Percentiles rank a stretch among this genome's conserved stretches.
phyloP scores from a whole-genome alignment of 2,888 invertebrate species.

The Pyrocoelia pectoralis region DNA sequence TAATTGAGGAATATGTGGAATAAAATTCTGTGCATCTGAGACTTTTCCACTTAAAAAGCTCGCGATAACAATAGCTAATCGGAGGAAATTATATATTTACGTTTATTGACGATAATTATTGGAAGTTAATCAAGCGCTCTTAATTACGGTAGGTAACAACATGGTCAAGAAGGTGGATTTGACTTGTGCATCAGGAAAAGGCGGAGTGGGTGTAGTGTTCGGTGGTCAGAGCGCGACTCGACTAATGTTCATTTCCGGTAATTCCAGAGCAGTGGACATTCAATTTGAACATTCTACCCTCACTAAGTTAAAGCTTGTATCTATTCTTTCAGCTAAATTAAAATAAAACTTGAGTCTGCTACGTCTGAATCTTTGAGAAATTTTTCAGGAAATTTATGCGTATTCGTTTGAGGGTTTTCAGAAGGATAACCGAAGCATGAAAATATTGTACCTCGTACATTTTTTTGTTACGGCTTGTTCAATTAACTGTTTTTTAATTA shows the following conservation, averaged over 20 bases:
- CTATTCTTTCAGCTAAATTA: background rate
- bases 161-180: conserved; percentile 24
- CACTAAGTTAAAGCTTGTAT: background rate
- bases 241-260: conserved; percentile 45
- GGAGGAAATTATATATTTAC: conserved; percentile 8
- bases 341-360: background rate
- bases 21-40: conserved; percentile 14
- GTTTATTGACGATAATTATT: conserved; percentile 7
- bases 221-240: conserved; percentile 34
- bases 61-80: conserved; percentile 9
- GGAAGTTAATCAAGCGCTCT: conserved; percentile 8
- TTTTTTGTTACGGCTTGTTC: conserved; percentile 22
- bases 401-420: conserved; percentile 10
- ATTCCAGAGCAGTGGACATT: conserved; percentile 26
- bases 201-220: conserved; percentile 34
- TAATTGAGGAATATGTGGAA: conserved; percentile 63
- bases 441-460: conserved; percentile 6
- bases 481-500: conserved; percentile 32
- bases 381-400: conserved; percentile 15
- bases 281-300: conserved; percentile 14
- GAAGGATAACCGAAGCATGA: conserved; percentile 10
- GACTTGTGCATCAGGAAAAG: conserved; percentile 28
- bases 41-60: background rate
- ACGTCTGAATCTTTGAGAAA: background rate
- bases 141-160: conserved; percentile 19